Evolutionary conservation across 2,888 invertebrate genomes (phyloP), one percentile per base, ranked within the genome.

Genomic region (Andrena haemorrhoa): DNA sequence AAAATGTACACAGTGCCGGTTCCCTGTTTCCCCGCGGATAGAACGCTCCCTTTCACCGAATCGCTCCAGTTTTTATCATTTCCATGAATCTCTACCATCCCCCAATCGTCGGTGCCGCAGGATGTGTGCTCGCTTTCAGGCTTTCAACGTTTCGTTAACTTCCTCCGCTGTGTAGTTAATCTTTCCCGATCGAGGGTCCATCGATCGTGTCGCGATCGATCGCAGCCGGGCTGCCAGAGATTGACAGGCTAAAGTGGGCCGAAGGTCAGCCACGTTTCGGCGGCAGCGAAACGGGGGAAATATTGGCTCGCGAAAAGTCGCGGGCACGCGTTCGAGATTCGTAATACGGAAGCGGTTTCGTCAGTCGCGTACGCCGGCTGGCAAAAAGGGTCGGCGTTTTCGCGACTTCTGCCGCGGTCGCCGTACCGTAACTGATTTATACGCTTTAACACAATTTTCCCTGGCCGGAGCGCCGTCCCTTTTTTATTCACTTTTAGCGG

Each of bases 341-440:
- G 66, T 51, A 51, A 51, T 33, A n/a, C 68, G 35, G 51, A 68
- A 68, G 68, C 51, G 31, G 31, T 33, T 33, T 66, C 20, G 10
- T 64, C 41, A 41, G 41, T 31, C 66, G 31, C 31, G 31, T 20
- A 2, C 20, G 20, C 66, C 20, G 12, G 12, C 51, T 53, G 23
- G 47, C 29, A 35, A 29, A 61, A 33, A 53, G 61, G 51, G 65
- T 53, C 7, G n/a, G 12, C 47, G 26, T 66, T 64, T 75, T 66
- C 51, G 53, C 53, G 60, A 63, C 16, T 29, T 68, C 6, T 56
- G 31, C 26, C 61, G 33, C 47, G 20, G 33, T 33, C 75, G 35
- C 31, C 60, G 56, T 65, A 69, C 71, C 78, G 65, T 79, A 33
- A 71, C 78, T 71, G 79, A 79, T 64, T 78, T 70, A 60, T 71